A percentile compares a stretch with the other conserved stretches of the same genome.
Evolutionary conservation across 2,888 invertebrate species (phyloP).

Genomic region (Ophion slaviceki): DNA sequence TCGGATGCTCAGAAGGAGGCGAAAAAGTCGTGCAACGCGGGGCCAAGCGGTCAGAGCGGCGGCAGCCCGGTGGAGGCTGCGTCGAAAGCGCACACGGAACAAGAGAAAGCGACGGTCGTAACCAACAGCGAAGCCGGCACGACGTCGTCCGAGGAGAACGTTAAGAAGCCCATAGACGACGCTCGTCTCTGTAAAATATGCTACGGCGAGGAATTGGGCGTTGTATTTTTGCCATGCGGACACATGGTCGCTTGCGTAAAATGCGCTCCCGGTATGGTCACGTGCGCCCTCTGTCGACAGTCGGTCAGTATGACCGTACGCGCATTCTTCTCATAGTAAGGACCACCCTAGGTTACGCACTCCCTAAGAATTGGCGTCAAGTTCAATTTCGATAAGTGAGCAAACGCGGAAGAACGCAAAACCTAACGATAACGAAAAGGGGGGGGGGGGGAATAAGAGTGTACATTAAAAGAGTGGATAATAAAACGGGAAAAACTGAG

Average conservation of each 20-base stretch:
- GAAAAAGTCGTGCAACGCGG: slow-evolving; percentile 62
- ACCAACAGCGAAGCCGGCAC: not conserved
- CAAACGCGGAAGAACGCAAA: not conserved
- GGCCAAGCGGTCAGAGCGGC: slow-evolving; percentile 64
- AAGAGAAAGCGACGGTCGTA: not conserved
- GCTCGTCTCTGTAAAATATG: slow-evolving; percentile 95
- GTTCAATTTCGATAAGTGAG: not conserved
- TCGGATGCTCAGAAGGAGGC: slow-evolving; percentile 55
- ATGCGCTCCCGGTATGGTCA: slow-evolving; percentile 94
- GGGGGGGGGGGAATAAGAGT: too few relatives aligned
- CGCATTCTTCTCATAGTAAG: slow-evolving; percentile 85
- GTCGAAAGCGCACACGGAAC: slow-evolving; percentile 33
- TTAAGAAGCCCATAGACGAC: slow-evolving; percentile 76
- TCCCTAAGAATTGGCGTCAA: not conserved
- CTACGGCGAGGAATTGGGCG: slow-evolving; percentile 93
- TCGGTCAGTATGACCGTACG: slow-evolving; percentile 88
- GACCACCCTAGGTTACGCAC: slow-evolving; percentile 53
- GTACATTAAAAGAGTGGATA: too few relatives aligned
- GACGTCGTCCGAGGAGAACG: slow-evolving; percentile 2
- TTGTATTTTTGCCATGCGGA: slow-evolving; percentile 97
- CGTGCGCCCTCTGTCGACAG: slow-evolving; percentile 94
- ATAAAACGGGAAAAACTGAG: not conserved
- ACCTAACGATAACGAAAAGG: not conserved
- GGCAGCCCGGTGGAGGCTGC: slow-evolving; percentile 42
- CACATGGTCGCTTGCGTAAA: slow-evolving; percentile 96